A percentile compares a stretch with the other conserved stretches of the same genome.
phyloP scores from a whole-genome alignment of 2,113 vertebrate genomes.

The Lanius ludovicianus region DNA sequence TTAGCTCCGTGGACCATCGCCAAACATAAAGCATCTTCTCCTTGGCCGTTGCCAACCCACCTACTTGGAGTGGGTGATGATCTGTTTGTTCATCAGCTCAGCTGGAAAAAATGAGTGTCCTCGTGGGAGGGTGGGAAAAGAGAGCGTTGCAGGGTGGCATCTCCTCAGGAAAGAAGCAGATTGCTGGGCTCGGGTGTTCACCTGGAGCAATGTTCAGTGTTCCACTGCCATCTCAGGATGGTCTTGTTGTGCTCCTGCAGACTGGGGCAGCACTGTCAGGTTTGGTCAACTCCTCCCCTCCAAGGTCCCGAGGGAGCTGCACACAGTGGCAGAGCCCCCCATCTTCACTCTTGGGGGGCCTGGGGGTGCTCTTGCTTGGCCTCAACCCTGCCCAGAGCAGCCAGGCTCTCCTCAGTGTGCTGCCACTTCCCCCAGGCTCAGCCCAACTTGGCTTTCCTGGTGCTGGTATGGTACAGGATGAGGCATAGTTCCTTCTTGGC shows the following conservation, averaged over 20 bases:
- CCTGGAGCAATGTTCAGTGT: neutral
- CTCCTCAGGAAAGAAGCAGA: neutral
- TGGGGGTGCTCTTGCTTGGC: neutral
- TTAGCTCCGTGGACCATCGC: neutral
- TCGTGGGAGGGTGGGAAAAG: constrained; percentile 36
- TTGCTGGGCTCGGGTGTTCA: neutral
- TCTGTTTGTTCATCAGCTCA: constrained; percentile 44
- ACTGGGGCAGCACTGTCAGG: rapidly evolving
- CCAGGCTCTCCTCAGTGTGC: neutral
- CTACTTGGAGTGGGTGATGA: constrained; percentile 33
- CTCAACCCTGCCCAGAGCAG: neutral
- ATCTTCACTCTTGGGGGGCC: rapidly evolving
- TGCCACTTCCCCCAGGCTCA: neutral
- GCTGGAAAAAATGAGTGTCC: constrained; percentile 36
- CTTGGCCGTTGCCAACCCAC: neutral
- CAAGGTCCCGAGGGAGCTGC: rapidly evolving
- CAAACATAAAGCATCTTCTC: constrained; percentile 22
- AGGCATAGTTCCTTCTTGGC: neutral
- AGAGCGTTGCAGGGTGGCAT: neutral
- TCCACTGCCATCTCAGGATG: neutral
- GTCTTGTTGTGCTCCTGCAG: neutral
- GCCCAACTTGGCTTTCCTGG: rapidly evolving
- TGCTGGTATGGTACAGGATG: neutral
- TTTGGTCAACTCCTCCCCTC: neutral
- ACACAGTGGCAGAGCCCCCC: neutral